Evolutionary conservation across 2,797 vertebrate species (phyloP).

Genomic region (Emydoidea blandingii): DNA sequence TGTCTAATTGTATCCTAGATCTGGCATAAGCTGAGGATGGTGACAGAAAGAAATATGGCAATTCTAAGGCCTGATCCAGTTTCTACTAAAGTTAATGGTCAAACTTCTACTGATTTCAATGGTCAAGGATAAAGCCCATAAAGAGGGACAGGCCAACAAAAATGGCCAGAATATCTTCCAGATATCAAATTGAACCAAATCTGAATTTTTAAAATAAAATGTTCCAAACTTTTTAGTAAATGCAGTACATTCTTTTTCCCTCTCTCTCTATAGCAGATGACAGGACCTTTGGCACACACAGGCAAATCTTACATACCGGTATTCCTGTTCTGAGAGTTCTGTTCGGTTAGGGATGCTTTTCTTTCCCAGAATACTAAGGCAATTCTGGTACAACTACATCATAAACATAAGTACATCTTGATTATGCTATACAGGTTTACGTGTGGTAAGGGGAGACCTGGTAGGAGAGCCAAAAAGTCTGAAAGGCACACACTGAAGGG

Average conservation of each 20-base stretch:
- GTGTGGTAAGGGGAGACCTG: neutral
- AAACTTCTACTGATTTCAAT: neutral
- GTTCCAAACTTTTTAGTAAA: neutral
- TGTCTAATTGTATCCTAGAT: slow-evolving; percentile 66
- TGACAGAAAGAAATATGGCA: slow-evolving; percentile 63
- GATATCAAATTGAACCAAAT: neutral
- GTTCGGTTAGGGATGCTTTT: neutral
- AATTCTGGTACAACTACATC: neutral
- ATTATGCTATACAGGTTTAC: neutral
- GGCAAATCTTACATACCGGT: neutral
- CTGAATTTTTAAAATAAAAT: neutral
- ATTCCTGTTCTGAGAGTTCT: neutral
- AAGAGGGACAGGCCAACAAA: neutral
- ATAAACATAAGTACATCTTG: neutral
- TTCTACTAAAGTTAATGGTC: slow-evolving; percentile 65
- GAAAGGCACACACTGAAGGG: neutral
- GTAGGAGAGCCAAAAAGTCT: neutral
- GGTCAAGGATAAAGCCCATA: neutral
- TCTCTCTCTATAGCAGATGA: neutral
- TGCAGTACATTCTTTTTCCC: neutral
- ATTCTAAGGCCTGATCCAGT: slow-evolving; percentile 57
- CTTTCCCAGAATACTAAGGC: neutral
- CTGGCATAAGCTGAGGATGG: slow-evolving; percentile 58
- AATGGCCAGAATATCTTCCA: slow-evolving; percentile 13
- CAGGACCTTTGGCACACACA: neutral